Conservation (phyloP, 2,888 invertebrate species). For the Lasioglossum calceatum region DNA sequence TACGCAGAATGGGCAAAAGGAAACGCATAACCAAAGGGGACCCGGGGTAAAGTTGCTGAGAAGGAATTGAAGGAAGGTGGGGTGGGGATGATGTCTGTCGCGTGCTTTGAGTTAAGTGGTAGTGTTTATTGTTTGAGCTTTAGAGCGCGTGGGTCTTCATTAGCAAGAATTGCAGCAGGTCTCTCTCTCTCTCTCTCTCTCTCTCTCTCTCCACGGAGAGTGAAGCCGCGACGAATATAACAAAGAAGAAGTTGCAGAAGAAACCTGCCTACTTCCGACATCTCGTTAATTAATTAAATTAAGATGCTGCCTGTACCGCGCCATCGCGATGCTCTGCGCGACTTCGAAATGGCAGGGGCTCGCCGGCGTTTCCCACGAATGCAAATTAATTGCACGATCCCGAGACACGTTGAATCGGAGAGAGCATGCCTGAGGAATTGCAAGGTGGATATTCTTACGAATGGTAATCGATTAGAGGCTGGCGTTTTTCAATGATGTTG, state of each 20-base stretch:
- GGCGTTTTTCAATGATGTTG: neutral
- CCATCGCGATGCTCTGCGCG: neutral
- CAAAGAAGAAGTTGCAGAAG: conserved; percentile 57
- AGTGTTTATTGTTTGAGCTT: conserved; percentile 71
- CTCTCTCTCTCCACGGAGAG: conserved; percentile 22
- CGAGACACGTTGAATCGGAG: conserved; percentile 14
- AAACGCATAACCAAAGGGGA: conserved; percentile 14
- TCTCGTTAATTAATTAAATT: conserved; percentile 77
- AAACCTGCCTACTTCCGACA: conserved; percentile 58
- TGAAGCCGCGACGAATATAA: conserved; percentile 38
- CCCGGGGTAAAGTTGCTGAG: neutral
- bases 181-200: neutral
- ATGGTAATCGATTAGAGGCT: neutral
- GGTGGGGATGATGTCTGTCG: conserved; percentile 38
- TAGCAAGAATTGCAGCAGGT: conserved; percentile 67
- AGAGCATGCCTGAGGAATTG: neutral
- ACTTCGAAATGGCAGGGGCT: conserved; percentile 18
- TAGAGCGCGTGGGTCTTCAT: conserved; percentile 71
- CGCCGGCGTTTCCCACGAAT: conserved; percentile 9
- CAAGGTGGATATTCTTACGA: neutral
- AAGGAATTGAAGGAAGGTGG: neutral
- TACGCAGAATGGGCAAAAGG: neutral
- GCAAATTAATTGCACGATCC: conserved; percentile 30
- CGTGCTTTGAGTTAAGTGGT: conserved; percentile 66
- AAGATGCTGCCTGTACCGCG: conserved; percentile 40